Conservation (phyloP, 2,888 invertebrate genomes). For the Drosophila mimica region DNA sequence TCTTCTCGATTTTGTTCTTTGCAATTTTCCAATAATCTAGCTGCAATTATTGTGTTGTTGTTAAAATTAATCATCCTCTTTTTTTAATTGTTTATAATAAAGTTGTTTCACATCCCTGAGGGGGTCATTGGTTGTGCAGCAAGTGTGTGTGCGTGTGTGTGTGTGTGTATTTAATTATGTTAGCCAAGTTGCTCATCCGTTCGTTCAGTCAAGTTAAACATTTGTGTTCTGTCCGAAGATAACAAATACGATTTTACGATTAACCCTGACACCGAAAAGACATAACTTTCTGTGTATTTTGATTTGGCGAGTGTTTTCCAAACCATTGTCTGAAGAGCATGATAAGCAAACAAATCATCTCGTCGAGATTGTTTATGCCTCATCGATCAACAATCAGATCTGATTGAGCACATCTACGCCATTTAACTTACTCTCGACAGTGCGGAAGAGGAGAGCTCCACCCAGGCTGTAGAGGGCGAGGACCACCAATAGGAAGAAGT, state of each 20-base stretch:
- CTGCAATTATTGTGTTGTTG: slow-evolving; percentile 5
- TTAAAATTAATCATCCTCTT: slow-evolving; percentile 51
- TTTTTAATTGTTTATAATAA: slow-evolving; percentile 52
- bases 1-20: background rate
- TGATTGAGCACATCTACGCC: background rate
- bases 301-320: slow-evolving; percentile 43
- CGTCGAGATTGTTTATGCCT: slow-evolving; percentile 30
- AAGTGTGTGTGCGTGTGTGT: background rate
- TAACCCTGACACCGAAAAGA: slow-evolving; percentile 12
- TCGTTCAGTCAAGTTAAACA: slow-evolving; percentile 21
- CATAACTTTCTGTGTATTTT: slow-evolving; percentile 50
- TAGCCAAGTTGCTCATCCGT: slow-evolving; percentile 26
- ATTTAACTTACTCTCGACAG: slow-evolving; percentile 89
- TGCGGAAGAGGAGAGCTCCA: slow-evolving; percentile 92
- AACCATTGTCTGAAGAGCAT: slow-evolving; percentile 61
- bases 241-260: slow-evolving; percentile 44
- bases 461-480: slow-evolving; percentile 91
- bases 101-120: slow-evolving; percentile 2
- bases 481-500: slow-evolving; percentile 92
- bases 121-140: slow-evolving; percentile 31
- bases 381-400: background rate
- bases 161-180: slow-evolving; percentile 21
- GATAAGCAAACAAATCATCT: slow-evolving; percentile 65
- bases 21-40: slow-evolving; percentile 6
- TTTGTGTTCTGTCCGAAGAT: slow-evolving; percentile 39